Conservation (phyloP, 92 coral and sea anemone species). For the Galaxea fascicularis region DNA sequence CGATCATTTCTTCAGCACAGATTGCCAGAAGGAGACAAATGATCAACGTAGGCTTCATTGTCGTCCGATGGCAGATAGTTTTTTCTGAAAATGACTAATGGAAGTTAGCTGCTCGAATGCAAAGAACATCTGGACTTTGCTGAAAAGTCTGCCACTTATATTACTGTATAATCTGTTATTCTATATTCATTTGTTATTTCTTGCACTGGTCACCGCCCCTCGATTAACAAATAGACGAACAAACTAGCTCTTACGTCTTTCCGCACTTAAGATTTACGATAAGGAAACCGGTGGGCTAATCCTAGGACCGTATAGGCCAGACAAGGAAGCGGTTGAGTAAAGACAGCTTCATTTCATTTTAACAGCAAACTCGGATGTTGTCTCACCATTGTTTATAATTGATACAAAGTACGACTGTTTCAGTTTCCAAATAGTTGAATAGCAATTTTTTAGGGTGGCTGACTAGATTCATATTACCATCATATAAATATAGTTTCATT, state of each 20-base stretch:
- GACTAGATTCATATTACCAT: too few species aligned
- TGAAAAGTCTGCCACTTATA: background rate
- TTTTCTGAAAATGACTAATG: background rate
- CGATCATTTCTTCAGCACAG: conserved; percentile 10
- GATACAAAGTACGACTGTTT: background rate
- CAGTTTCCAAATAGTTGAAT: conserved; percentile 6
- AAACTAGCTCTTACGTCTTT: background rate
- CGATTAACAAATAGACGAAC: background rate
- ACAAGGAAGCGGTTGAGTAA: background rate
- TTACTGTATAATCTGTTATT: background rate
- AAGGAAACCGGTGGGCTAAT: background rate
- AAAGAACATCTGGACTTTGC: background rate
- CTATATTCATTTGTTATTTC: background rate
- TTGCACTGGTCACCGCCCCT: background rate
- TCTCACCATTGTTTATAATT: too few species aligned
- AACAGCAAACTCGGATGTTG: too few species aligned
- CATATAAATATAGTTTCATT: background rate
- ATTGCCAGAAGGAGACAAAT: conserved; percentile 14
- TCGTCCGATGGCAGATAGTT: background rate
- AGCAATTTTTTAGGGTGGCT: background rate
- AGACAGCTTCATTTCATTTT: background rate
- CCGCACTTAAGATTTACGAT: background rate
- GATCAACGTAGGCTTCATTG: background rate
- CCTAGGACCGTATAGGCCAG: background rate
- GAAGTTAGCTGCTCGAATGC: background rate